Base-by-base conservation (phyloP, 2,113 vertebrate species). In the Trinectes maculatus region DNA sequence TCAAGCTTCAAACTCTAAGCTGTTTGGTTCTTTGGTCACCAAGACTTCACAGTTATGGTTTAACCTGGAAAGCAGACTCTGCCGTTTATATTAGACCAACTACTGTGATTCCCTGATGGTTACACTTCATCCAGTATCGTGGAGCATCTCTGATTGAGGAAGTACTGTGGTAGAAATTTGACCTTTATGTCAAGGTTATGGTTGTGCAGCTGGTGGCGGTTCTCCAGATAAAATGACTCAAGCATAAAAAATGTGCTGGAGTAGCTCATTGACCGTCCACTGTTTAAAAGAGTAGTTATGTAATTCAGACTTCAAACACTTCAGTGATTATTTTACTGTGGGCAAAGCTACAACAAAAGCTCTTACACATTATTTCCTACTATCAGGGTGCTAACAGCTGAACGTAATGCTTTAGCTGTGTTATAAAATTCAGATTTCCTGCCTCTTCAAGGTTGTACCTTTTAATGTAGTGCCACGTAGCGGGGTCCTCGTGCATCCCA, bases 161-260 rank as follows among this genome's bases (percentile, higher is more conserved):
- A 58, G 33, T n/a, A 12, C 39, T 16, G n/a, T 19, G 21, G 33
- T 37, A 26, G 2, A 52, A 65, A 69, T 5, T 26, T 11, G 6
- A 34, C n/a, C n/a, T n/a, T n/a, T n/a, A n/a, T n/a, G n/a, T n/a
- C n/a, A n/a, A n/a, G n/a, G n/a, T n/a, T n/a, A n/a, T n/a, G 19
- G 6, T 58, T 57, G 40, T 54, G 40, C 16, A n/a, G 10, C 9
- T 19, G 28, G 31, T 4, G 3, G 26, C 15, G 15, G 44, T 44
- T 53, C 74, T 67, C 29, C 34, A 70, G 42, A 65, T 51, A 54
- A 8, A 33, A 26, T 75, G 63, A 75, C 37, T 75, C 57, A 73
- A n/a, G n/a, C n/a, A n/a, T n/a, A n/a, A n/a, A n/a, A n/a, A n/a
- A n/a, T n/a, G n/a, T n/a, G n/a, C n/a, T n/a, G n/a, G n/a, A n/a